A percentile compares a stretch with the other conserved stretches of the same genome.
phyloP scores from a whole-genome alignment of 2,797 vertebrate species.

The Poecilia picta region DNA sequence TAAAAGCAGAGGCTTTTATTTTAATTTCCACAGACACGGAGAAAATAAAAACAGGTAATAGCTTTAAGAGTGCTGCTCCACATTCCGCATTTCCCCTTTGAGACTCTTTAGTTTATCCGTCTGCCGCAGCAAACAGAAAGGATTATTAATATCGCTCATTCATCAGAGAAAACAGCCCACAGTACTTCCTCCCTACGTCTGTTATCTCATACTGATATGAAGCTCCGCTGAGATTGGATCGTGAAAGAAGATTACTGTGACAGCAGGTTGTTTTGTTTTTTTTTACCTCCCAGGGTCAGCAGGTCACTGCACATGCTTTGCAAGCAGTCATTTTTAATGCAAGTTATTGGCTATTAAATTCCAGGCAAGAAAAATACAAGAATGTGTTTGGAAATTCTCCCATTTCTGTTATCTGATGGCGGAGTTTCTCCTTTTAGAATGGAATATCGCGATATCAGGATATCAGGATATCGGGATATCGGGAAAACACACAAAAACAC shows the following conservation, averaged over 20 bases:
- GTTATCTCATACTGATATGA: conserved; percentile 51
- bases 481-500: conserved; percentile 8
- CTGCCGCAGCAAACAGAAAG: conserved; percentile 4
- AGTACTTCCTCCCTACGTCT: conserved; percentile 44
- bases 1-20: neutral
- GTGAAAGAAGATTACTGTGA: conserved; percentile 60
- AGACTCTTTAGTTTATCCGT: conserved; percentile 19
- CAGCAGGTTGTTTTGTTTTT: conserved; percentile 33
- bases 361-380: neutral
- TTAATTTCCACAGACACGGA: neutral
- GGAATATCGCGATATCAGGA: neutral
- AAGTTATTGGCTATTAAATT: conserved; percentile 22
- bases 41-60: conserved; percentile 17
- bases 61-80: neutral
- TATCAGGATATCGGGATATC: neutral
- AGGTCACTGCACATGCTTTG: conserved; percentile 36
- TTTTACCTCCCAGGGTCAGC: conserved; percentile 14
- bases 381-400: conserved; percentile 10
- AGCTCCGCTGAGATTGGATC: conserved; percentile 54
- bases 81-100: conserved; percentile 12
- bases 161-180: conserved; percentile 39
- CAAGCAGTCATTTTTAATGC: neutral
- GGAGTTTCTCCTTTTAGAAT: conserved; percentile 12
- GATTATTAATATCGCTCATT: conserved; percentile 47
- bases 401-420: conserved; percentile 18